Evolutionary conservation across 2,113 vertebrate genomes (phyloP).

Genomic region (Strix uralensis): DNA sequence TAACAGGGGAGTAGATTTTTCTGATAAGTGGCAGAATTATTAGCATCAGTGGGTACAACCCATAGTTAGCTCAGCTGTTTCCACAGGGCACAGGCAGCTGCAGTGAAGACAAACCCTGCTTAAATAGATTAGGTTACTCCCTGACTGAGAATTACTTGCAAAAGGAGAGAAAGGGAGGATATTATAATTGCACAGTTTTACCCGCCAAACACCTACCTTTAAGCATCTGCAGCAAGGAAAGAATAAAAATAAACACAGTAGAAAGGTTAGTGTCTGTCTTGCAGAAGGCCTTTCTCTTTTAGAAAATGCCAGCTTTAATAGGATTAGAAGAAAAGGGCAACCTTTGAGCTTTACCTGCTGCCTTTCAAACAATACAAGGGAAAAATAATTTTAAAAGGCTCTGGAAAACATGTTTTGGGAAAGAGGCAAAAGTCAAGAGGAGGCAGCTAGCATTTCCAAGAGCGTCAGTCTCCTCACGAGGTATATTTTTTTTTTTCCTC

Average conservation of each 20-base stretch:
- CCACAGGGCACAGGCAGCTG: neutral
- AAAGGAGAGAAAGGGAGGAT: neutral
- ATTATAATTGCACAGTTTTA: neutral
- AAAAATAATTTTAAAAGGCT: neutral
- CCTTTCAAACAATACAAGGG: neutral
- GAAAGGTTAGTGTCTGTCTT: slow-evolving; percentile 41
- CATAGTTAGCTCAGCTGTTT: neutral
- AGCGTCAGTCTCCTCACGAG: neutral
- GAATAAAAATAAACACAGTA: neutral
- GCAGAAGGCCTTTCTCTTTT: neutral
- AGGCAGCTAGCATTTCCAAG: neutral
- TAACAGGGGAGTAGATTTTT: neutral
- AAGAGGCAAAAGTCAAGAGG: neutral
- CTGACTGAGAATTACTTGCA: neutral
- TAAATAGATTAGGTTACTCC: neutral
- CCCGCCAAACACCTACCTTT: slow-evolving; percentile 57
- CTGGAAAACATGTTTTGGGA: neutral
- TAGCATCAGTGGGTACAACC: neutral
- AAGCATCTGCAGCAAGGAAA: slow-evolving; percentile 47
- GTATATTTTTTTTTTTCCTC: neutral
- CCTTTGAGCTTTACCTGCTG: slow-evolving; percentile 1
- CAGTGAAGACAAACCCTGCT: neutral
- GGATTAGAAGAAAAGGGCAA: neutral
- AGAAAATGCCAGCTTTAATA: neutral
- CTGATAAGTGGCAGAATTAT: neutral